Conservation (phyloP, 2,888 invertebrate genomes). For the Chloroclysta siterata region DNA sequence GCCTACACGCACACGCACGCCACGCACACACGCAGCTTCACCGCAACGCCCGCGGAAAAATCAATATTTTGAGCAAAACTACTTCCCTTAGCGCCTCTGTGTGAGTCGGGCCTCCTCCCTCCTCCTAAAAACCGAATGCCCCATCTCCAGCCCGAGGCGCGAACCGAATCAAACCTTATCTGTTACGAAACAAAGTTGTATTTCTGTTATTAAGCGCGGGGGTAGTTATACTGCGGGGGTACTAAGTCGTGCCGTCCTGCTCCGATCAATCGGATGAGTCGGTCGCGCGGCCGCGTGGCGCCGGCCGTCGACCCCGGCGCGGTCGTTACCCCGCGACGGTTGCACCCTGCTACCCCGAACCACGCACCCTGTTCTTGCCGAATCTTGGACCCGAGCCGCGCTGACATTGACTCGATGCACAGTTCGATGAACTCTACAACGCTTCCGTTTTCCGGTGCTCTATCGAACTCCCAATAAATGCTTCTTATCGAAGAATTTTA, state of each 20-base stretch:
- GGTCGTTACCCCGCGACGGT: conserved; percentile 78
- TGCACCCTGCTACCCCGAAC: conserved; percentile 82
- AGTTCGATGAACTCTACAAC: conserved; percentile 71
- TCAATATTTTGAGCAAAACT: conserved; percentile 85
- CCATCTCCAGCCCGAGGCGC: conserved; percentile 45
- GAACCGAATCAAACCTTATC: conserved; percentile 71
- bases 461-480: conserved; percentile 56
- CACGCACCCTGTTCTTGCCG: conserved; percentile 73
- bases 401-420: conserved; percentile 79
- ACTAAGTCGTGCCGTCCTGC: conserved; percentile 70
- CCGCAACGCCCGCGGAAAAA: conserved; percentile 78
- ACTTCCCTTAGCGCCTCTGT: conserved; percentile 77
- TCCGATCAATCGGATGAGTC: conserved; percentile 81
- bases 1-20: conserved; percentile 51
- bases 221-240: conserved; percentile 78
- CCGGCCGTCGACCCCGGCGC: conserved; percentile 78
- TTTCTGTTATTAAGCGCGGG: conserved; percentile 62
- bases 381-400: conserved; percentile 74
- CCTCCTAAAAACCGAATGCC: conserved; percentile 50
- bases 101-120: conserved; percentile 62
- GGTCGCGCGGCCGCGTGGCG: conserved; percentile 80
- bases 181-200: conserved; percentile 63
- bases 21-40: conserved; percentile 50
- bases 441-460: conserved; percentile 74
- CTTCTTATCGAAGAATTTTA: conserved; percentile 47